Evolutionary conservation across 2,888 invertebrate genomes (phyloP).

Genomic region (Epistrophe grossulariae): DNA sequence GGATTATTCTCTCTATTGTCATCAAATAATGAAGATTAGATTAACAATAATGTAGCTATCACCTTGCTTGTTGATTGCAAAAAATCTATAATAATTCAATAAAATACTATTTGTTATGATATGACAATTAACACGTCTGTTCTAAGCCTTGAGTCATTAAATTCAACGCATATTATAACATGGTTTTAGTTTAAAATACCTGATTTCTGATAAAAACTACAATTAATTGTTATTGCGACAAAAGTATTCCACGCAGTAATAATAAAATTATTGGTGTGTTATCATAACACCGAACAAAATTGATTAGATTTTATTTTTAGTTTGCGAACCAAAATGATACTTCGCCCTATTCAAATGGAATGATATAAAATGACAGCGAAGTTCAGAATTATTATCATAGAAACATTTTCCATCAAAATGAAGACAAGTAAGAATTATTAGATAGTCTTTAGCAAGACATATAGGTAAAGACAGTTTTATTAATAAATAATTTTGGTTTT

Average conservation of each 20-base stretch:
- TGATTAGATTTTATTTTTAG: slow-evolving; percentile 35
- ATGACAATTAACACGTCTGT: background rate
- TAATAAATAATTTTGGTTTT: background rate
- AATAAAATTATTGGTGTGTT: background rate
- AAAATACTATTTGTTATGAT: background rate
- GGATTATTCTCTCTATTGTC: too few species aligned
- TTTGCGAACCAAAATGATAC: slow-evolving; percentile 11
- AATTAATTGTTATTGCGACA: slow-evolving; percentile 8
- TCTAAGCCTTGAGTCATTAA: background rate
- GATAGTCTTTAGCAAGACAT: too few species aligned
- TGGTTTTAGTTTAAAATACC: background rate
- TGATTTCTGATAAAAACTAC: slow-evolving; percentile 16
- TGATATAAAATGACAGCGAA: slow-evolving; percentile 31
- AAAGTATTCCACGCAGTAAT: background rate
- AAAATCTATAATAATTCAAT: background rate
- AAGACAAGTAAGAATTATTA: slow-evolving; percentile 47
- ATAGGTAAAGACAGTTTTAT: too few species aligned
- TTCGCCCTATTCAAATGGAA: background rate
- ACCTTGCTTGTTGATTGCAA: background rate
- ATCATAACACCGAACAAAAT: slow-evolving; percentile 15
- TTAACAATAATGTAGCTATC: too few species aligned
- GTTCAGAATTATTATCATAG: slow-evolving; percentile 25
- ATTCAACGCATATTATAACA: background rate
- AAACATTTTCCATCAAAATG: slow-evolving; percentile 37
- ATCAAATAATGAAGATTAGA: too few species aligned